Percentiles rank a stretch among this genome's conserved stretches.
Evolutionary conservation across 1,140 invertebrate species (phyloP).

Genomic region (Caenorhabditis inopinata): DNA sequence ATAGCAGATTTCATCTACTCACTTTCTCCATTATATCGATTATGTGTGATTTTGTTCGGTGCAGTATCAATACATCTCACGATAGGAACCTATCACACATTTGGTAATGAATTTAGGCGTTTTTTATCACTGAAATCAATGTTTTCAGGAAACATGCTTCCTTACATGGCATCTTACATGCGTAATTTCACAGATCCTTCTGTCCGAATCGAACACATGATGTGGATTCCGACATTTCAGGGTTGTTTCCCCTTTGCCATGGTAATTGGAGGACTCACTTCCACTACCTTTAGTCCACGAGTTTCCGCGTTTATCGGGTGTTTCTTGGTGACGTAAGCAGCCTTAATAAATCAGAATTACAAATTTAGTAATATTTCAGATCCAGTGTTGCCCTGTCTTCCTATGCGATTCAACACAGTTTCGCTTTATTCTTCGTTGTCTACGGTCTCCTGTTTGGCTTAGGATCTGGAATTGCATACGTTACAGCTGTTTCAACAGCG

Average conservation of each 20-base stretch:
- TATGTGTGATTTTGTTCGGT: slow-evolving; percentile 57
- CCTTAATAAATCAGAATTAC: too few species aligned
- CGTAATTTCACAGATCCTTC: slow-evolving; percentile 60
- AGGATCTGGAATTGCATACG: slow-evolving; percentile 65
- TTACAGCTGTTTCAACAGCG: slow-evolving; percentile 61
- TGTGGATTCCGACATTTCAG: slow-evolving; percentile 63
- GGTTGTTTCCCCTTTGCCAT: slow-evolving; percentile 66
- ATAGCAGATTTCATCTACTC: slow-evolving; percentile 30
- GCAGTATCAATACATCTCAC: slow-evolving; percentile 64
- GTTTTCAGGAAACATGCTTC: slow-evolving; percentile 64
- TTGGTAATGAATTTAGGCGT: slow-evolving; percentile 46
- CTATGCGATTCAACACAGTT: slow-evolving; percentile 61
- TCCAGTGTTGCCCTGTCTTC: slow-evolving; percentile 58
- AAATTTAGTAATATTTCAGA: too few species aligned
- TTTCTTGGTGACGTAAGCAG: slow-evolving; percentile 58
- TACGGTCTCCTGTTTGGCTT: slow-evolving; percentile 65
- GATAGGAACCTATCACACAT: slow-evolving; percentile 65
- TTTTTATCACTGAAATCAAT: background rate
- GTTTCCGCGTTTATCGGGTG: slow-evolving; percentile 58
- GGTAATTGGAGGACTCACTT: slow-evolving; percentile 62
- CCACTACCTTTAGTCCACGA: slow-evolving; percentile 56
- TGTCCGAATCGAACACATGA: slow-evolving; percentile 56
- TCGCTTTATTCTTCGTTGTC: slow-evolving; percentile 57
- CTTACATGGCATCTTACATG: slow-evolving; percentile 67
- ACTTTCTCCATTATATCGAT: slow-evolving; percentile 1